Evolutionary conservation across 2,113 vertebrate species (phyloP).

Genomic region (Uropsilus gracilis): DNA sequence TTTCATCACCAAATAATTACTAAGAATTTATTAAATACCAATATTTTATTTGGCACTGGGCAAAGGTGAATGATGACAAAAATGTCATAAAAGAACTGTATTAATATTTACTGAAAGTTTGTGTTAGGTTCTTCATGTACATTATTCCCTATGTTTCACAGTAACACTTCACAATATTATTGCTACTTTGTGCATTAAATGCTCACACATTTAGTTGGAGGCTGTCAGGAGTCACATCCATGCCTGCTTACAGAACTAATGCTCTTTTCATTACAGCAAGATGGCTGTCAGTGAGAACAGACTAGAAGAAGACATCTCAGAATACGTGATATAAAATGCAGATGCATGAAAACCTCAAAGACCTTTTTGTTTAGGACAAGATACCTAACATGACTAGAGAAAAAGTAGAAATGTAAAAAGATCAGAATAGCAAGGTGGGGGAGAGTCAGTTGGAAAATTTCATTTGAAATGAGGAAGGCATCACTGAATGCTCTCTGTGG

Average conservation of each 20-base stretch:
- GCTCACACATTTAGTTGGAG: neutral
- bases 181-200: neutral
- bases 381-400: neutral
- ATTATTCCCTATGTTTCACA: neutral
- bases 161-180: neutral
- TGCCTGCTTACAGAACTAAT: neutral
- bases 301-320: neutral
- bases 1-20: conserved; percentile 38
- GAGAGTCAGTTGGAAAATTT: neutral
- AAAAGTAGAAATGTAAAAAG: neutral
- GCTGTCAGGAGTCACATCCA: neutral
- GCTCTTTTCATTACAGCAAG: neutral
- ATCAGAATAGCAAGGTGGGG: neutral
- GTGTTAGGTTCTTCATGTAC: neutral
- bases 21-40: conserved; percentile 7
- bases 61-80: neutral
- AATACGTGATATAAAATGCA: neutral
- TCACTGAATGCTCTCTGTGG: neutral
- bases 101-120: neutral
- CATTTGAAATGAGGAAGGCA: neutral
- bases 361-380: neutral
- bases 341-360: neutral
- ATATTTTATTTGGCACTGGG: neutral
- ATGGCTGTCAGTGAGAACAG: neutral
- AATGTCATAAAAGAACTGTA: neutral